Base-by-base conservation (phyloP, 2,888 invertebrate species). In the Yponomeuta plumbellus region DNA sequence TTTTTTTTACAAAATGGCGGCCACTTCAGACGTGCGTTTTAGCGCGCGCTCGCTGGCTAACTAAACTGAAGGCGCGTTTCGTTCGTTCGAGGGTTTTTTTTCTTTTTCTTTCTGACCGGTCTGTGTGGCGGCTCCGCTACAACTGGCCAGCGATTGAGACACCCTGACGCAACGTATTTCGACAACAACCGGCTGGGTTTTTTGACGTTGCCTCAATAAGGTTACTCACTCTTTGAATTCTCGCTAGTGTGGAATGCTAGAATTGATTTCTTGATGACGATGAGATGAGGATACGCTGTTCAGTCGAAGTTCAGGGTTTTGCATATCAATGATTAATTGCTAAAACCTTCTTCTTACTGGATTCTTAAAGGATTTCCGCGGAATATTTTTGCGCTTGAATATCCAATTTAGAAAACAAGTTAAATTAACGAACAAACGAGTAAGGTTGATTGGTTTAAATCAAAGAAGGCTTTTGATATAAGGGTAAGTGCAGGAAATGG, bases 111-210 rank as follows among this genome's bases (percentile, higher is more conserved):
- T 13, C 70, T 71, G 78, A 77, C 78, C 76, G 76, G 77, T 74
- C 72, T 69, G 71, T 69, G 72, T 69, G 73, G 73, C 66, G 65
- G 67, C 57, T 40, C 13, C 44, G 13, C 64, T n/a, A n/a, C 22
- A 17, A 39, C 62, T 62, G 34, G 39, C 62, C 34, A 34, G 62
- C 8, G 4, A 39, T 52, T 61, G 61, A 23, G 61, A 26, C 26
- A 57, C 44, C 44, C 64, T 90, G 89, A 88, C 88, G 89, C 88
- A 89, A 89, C 86, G 74, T 65, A 80, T 88, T 90, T 88, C 82
- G 84, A 84, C 88, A 89, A 85, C 78, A n/a, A n/a, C 72, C 71
- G 67, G 72, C 71, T 74, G 72, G 76, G 74, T 75, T 74, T 85
- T 84, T 85, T 52, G 83, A 81, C 76, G 74, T 83, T 81, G 83